Conservation (phyloP, 2,888 invertebrate genomes). For the Eupelmus urozonus region DNA sequence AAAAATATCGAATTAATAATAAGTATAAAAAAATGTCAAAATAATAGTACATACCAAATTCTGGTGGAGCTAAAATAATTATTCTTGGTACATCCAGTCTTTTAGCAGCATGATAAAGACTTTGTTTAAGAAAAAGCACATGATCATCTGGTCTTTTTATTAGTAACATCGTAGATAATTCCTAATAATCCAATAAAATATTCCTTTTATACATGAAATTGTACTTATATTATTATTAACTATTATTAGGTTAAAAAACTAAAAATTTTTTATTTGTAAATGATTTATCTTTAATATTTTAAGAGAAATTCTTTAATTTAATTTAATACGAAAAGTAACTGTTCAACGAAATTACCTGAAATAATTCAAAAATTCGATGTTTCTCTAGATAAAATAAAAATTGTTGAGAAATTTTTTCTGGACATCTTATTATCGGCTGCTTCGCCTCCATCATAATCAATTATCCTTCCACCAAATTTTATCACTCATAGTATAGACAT, state of each 20-base stretch:
- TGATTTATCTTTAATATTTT: no score
- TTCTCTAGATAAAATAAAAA: slow-evolving; percentile 84
- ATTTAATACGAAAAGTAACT: no score
- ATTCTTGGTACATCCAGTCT: slow-evolving; percentile 79
- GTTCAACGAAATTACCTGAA: no score
- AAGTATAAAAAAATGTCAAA: slow-evolving; percentile 1
- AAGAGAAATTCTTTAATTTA: no score
- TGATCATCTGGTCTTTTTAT: slow-evolving; percentile 82
- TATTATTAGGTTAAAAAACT: neutral
- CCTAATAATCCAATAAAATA: slow-evolving; percentile 74
- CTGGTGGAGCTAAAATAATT: slow-evolving; percentile 80
- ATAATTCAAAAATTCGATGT: slow-evolving; percentile 82
- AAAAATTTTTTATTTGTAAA: neutral
- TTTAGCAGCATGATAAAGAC: slow-evolving; percentile 78
- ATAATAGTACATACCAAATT: slow-evolving; percentile 66
- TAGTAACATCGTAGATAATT: slow-evolving; percentile 81
- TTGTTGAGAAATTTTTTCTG: slow-evolving; percentile 70
- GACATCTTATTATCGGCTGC: neutral
- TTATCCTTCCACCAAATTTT: no score
- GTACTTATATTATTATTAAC: neutral
- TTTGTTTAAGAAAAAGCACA: slow-evolving; percentile 81
- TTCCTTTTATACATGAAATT: neutral
- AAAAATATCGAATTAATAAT: neutral
- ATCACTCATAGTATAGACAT: no score
- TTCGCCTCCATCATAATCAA: neutral